Conservation (phyloP, 2,797 vertebrate genomes). For the Myotis planiceps region DNA sequence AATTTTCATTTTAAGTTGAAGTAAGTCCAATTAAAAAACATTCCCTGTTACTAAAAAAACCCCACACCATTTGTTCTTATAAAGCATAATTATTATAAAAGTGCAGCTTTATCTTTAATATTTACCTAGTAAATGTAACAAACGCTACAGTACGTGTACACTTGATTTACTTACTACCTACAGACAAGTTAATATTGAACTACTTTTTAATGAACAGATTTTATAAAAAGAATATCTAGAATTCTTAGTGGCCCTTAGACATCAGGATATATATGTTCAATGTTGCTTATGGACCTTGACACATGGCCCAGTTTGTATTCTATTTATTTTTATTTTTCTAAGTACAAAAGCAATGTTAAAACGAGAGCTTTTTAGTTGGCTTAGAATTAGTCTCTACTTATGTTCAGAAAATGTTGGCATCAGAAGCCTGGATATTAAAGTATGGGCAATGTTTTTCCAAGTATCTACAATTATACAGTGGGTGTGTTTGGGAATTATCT, state of each 20-base stretch:
- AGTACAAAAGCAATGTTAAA: neutral
- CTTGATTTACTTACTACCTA: neutral
- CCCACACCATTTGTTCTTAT: constrained; percentile 3
- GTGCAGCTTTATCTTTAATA: neutral
- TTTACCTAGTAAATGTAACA: constrained; percentile 20
- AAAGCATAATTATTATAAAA: constrained; percentile 21
- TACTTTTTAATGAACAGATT: neutral
- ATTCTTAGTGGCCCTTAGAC: neutral
- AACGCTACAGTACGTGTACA: neutral
- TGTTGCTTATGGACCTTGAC: neutral
- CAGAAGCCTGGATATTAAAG: constrained; percentile 43
- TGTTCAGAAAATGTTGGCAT: neutral
- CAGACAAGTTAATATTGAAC: neutral
- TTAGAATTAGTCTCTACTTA: constrained; percentile 39
- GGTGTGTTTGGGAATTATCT: neutral
- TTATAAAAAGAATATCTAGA: neutral
- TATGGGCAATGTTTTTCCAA: neutral
- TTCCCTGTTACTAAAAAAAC: constrained; percentile 34
- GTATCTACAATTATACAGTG: neutral
- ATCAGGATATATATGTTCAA: neutral
- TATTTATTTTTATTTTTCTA: neutral
- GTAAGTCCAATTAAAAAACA: constrained; percentile 18
- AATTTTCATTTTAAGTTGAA: constrained; percentile 63
- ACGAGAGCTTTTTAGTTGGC: constrained; percentile 2
- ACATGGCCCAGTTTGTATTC: neutral